Evolutionary conservation across 2,888 invertebrate genomes (phyloP).

Genomic region (Sminthurides aquaticus): DNA sequence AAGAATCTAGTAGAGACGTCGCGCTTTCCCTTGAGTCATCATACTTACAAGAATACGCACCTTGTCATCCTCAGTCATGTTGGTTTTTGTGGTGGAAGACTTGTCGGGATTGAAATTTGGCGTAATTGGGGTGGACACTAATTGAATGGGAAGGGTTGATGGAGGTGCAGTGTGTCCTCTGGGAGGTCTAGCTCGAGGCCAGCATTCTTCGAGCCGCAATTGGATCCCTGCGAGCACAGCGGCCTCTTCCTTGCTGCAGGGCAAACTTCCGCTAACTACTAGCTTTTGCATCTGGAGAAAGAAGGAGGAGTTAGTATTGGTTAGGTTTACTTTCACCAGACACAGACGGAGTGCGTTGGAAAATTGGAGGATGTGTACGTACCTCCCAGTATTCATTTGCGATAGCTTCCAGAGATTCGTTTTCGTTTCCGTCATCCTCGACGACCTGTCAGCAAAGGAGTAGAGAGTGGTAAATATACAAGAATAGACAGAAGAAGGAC

Average conservation of each 20-base stretch:
- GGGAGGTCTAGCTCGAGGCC: constrained; percentile 46
- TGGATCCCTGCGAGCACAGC: constrained; percentile 58
- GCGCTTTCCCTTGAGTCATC: no score
- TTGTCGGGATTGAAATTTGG: constrained; percentile 22
- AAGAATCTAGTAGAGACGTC: no score
- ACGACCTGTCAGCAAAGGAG: constrained; percentile 44
- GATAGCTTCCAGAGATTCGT: constrained; percentile 48
- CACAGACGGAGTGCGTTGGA: no score
- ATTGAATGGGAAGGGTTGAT: not conserved
- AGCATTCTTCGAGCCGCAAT: constrained; percentile 56
- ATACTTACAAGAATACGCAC: constrained; percentile 12
- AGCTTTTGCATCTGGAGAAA: constrained; percentile 55
- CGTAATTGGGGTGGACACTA: constrained; percentile 13
- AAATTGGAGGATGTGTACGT: no score
- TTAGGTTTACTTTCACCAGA: no score
- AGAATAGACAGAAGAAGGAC: no score
- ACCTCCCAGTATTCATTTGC: constrained; percentile 52
- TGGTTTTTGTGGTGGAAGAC: constrained; percentile 27
- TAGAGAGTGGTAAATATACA: not conserved
- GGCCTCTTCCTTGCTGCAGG: constrained; percentile 58
- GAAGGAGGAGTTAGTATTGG: no score
- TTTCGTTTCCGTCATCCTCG: constrained; percentile 48
- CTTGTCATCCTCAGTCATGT: constrained; percentile 24
- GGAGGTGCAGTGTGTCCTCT: constrained; percentile 9
- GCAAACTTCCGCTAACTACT: constrained; percentile 55